These are phyloP conservation scores for Sinohyriopsis cumingii DNA, from an alignment of 2,888 invertebrate species.

Conservation along the genomic window DNA sequence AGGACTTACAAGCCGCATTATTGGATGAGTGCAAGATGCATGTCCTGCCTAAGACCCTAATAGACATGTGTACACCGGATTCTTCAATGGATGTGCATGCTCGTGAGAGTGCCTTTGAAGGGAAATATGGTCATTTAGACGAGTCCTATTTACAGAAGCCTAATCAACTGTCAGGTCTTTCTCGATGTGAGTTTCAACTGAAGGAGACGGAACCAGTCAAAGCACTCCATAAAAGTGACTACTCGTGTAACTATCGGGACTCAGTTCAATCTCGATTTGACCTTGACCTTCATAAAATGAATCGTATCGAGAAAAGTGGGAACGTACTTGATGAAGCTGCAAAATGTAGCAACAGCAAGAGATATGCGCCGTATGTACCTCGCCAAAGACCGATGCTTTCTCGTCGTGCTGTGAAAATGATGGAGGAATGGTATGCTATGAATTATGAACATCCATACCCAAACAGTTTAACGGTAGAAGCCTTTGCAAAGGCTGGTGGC, in stretches of 20 bases:
- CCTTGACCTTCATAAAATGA: conserved; percentile 40
- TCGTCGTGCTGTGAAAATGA: conserved; percentile 38
- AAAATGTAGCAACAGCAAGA: conserved; percentile 14
- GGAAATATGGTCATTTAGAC: conserved; percentile 29
- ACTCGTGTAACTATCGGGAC: conserved; percentile 28
- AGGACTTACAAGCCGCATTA: conserved; percentile 32
- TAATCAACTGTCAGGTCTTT: conserved; percentile 35
- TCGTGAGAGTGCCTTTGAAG: conserved; percentile 32
- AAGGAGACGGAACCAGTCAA: conserved; percentile 40
- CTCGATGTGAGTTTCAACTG: conserved; percentile 38
- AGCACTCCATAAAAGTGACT: conserved; percentile 31
- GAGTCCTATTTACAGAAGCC: conserved; percentile 33
- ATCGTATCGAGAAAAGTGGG: conserved; percentile 39
- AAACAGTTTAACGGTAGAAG: conserved; percentile 30
- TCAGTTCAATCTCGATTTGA: conserved; percentile 48
- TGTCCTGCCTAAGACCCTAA: conserved; percentile 31
- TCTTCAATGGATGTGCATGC: conserved; percentile 27
- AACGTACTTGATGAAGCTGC: conserved; percentile 27
- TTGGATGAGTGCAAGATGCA: conserved; percentile 25
- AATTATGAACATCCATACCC: conserved; percentile 62
- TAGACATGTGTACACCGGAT: conserved; percentile 25
- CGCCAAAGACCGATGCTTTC: conserved; percentile 36
- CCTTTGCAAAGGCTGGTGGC: conserved; percentile 44
- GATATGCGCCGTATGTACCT: no score
- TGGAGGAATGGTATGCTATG: conserved; percentile 55